A percentile compares a stretch with the other conserved stretches of the same genome.
phyloP scores from a whole-genome alignment of 2,888 invertebrate genomes.

The Callosobruchus maculatus region DNA sequence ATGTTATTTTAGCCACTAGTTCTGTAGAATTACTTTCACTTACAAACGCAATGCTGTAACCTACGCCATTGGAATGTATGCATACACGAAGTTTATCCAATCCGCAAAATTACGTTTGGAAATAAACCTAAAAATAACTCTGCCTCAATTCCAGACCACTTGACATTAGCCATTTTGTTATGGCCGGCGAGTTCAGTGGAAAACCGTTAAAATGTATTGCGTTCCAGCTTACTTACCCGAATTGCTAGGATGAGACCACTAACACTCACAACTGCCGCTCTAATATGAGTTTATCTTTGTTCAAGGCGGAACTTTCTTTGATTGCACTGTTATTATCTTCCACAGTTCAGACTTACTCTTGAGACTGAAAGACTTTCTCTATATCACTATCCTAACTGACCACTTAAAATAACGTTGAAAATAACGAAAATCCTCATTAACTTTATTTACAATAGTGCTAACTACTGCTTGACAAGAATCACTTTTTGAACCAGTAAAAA shows the following conservation, averaged over 20 bases:
- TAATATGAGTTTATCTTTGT: not conserved
- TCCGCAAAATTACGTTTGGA: not conserved
- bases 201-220: not conserved
- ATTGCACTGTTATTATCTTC: not conserved
- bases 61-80: not conserved
- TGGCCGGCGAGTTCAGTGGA: not conserved
- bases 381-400: no score
- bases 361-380: no score
- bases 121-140: not conserved
- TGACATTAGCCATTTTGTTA: not conserved
- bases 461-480: no score
- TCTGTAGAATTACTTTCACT: no score
- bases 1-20: no score
- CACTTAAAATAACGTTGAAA: no score
- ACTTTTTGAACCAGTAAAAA: no score
- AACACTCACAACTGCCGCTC: not conserved
- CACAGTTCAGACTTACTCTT: not conserved
- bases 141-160: not conserved
- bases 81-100: not conserved
- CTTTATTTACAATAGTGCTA: no score
- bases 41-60: not conserved
- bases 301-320: not conserved
- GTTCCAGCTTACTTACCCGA: not conserved
- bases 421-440: no score
- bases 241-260: not conserved